Evolutionary conservation across 2,797 vertebrate species (phyloP).

Genomic region (Takifugu rubripes): DNA sequence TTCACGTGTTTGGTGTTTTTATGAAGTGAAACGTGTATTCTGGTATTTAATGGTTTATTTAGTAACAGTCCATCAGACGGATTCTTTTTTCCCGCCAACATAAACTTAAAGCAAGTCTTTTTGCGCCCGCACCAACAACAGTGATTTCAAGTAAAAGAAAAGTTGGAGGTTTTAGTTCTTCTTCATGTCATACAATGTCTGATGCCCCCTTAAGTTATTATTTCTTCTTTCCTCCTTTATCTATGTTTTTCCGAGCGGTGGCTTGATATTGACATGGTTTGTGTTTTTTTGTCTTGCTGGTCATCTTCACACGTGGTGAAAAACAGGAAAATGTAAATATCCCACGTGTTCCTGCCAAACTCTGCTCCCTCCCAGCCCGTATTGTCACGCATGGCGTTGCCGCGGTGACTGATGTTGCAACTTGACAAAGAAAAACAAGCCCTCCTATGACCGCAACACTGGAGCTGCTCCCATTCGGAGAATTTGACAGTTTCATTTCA

Average conservation of each 20-base stretch:
- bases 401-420: neutral
- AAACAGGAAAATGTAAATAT: conserved; percentile 27
- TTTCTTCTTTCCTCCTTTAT: neutral
- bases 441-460: no score
- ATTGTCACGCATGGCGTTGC: conserved; percentile 31
- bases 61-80: conserved; percentile 40
- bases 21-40: conserved; percentile 48
- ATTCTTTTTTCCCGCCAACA: conserved; percentile 5
- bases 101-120: conserved; percentile 31
- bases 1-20: conserved; percentile 59
- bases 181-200: neutral
- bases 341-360: conserved; percentile 18
- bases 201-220: neutral
- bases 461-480: no score
- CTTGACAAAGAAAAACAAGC: no score
- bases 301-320: conserved; percentile 26
- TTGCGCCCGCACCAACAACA: neutral
- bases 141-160: no score
- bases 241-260: neutral
- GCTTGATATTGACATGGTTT: conserved; percentile 1
- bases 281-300: conserved; percentile 39
- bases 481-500: no score
- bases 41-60: conserved; percentile 53
- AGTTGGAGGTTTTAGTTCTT: no score
- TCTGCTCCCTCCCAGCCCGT: conserved; percentile 7